Evolutionary conservation across 2,113 vertebrate genomes (phyloP).

Genomic region (Atractosteus spatula): DNA sequence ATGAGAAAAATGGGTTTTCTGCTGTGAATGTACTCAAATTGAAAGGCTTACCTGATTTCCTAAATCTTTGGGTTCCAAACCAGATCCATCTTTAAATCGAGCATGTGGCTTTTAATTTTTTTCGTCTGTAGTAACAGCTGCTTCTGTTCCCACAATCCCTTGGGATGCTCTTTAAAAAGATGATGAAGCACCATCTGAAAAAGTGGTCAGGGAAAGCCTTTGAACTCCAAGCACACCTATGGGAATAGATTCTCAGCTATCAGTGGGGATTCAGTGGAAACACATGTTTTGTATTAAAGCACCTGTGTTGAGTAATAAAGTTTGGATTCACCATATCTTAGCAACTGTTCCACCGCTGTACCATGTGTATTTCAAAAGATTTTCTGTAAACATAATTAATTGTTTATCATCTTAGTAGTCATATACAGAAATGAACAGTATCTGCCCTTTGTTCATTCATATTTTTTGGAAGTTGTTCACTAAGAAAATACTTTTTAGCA

Average conservation of each 20-base stretch:
- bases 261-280: constrained; percentile 5
- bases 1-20: no score
- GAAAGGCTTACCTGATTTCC: no score
- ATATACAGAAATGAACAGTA: background rate
- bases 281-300: constrained; percentile 10
- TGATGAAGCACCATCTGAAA: constrained; percentile 9
- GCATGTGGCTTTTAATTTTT: constrained; percentile 12
- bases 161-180: constrained; percentile 15
- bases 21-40: no score
- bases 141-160: background rate
- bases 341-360: constrained; percentile 4
- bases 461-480: no score
- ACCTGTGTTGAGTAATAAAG: constrained; percentile 5
- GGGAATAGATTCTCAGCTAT: background rate
- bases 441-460: no score
- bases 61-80: background rate
- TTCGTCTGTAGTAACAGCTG: constrained; percentile 15
- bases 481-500: no score
- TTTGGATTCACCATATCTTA: background rate
- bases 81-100: constrained; percentile 2
- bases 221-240: background rate
- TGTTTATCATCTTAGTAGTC: background rate
- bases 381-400: background rate
- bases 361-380: background rate
- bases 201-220: background rate